Evolutionary conservation across 64 coral and sea anemone genomes (phyloP).

Genomic region (Anthopleura sola): DNA sequence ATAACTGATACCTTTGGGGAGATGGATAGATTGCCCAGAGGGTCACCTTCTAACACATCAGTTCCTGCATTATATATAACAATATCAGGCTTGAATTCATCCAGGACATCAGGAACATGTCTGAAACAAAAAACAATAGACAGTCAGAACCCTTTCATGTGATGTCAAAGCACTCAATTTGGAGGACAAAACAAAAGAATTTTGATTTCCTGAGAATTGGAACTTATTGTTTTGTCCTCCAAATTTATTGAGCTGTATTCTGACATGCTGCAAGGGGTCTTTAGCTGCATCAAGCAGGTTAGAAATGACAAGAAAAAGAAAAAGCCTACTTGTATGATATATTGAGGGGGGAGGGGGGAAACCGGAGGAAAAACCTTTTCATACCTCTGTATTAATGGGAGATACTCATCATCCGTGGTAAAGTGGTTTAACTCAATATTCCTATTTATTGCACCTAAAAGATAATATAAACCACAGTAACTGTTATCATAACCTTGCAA

Average conservation of each 20-base stretch:
- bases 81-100: slow-evolving; percentile 91
- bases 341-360: no score
- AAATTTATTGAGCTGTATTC: no score
- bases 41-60: slow-evolving; percentile 93
- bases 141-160: no score
- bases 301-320: not conserved
- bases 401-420: slow-evolving; percentile 75
- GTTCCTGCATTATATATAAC: slow-evolving; percentile 97
- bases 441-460: slow-evolving; percentile 78
- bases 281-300: no score
- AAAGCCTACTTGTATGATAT: no score
- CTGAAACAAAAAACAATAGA: slow-evolving; percentile 27
- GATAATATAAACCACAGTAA: not conserved
- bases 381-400: slow-evolving; percentile 78
- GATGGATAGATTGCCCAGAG: slow-evolving; percentile 87
- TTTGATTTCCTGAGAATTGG: no score
- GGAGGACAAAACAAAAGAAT: no score
- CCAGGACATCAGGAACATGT: slow-evolving; percentile 76
- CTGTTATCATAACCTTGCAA: not conserved
- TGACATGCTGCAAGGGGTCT: no score
- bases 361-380: not conserved
- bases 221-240: no score
- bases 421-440: slow-evolving; percentile 69
- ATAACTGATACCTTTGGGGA: slow-evolving; percentile 57
- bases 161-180: no score